These are phyloP conservation scores for Eira barbara DNA, from an alignment of 2,113 vertebrate species.

Conservation along the genomic window DNA sequence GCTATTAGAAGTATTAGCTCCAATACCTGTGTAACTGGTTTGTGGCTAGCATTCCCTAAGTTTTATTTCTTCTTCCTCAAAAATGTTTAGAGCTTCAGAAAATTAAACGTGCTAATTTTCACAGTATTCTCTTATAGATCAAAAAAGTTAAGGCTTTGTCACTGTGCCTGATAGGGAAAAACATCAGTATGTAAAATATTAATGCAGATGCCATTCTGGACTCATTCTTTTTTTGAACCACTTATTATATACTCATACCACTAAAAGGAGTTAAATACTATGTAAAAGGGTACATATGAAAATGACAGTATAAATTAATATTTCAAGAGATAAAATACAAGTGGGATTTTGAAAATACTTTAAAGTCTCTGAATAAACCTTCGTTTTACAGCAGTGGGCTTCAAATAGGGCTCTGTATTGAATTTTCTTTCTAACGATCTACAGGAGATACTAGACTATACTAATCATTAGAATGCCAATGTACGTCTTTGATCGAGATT, in stretches of 20 bases:
- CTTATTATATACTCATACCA: neutral
- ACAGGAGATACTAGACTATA: neutral
- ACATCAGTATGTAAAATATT: constrained; percentile 34
- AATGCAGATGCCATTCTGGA: neutral
- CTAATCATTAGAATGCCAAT: neutral
- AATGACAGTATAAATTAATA: neutral
- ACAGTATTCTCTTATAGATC: neutral
- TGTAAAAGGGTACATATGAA: neutral
- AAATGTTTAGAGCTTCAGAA: constrained; percentile 28
- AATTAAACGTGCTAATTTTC: neutral
- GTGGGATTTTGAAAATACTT: neutral
- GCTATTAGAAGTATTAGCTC: neutral
- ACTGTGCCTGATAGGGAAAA: neutral
- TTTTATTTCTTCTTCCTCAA: neutral
- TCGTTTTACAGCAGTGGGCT: neutral
- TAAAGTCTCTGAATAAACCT: neutral
- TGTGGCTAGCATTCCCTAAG: neutral
- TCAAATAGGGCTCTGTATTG: neutral
- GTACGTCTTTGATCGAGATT: neutral
- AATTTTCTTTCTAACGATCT: neutral
- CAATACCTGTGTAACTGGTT: neutral
- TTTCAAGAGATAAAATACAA: neutral
- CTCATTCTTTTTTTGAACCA: neutral
- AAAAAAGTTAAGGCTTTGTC: neutral
- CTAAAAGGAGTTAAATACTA: neutral